Percentiles rank a stretch among this genome's conserved stretches.
Evolutionary conservation across 1,140 invertebrate species (phyloP).

Genomic region (Drosophila bipectinata): DNA sequence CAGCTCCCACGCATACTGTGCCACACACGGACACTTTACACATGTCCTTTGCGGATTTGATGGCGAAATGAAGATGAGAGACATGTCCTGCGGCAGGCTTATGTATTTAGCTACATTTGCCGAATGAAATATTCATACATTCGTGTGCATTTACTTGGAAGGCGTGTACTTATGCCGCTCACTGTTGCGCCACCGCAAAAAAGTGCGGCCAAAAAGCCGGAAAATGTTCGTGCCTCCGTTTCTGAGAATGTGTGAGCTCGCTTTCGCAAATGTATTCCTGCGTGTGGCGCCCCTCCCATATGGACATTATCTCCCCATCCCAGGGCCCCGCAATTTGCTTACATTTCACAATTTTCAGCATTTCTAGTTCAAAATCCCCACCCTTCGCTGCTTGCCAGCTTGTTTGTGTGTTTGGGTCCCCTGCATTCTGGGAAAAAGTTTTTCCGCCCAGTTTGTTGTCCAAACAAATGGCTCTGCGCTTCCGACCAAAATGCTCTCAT

Average conservation of each 20-base stretch:
- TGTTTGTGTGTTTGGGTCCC: conserved; percentile 29
- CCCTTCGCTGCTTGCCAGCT: background rate
- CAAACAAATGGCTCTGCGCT: conserved; percentile 45
- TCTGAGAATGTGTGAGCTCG: background rate
- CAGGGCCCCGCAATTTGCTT: conserved; percentile 59
- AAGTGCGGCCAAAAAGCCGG: conserved; percentile 41
- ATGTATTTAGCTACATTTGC: conserved; percentile 75
- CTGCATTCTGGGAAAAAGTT: conserved; percentile 53
- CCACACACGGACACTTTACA: conserved; percentile 63
- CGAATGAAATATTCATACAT: conserved; percentile 78
- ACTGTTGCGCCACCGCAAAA: conserved; percentile 27
- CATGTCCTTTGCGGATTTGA: conserved; percentile 67
- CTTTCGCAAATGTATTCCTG: background rate
- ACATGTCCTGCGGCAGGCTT: conserved; percentile 48
- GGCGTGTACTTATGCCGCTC: conserved; percentile 46
- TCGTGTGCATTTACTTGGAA: conserved; percentile 68
- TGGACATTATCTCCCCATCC: conserved; percentile 24
- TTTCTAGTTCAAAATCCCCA: conserved; percentile 27
- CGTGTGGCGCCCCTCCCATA: background rate
- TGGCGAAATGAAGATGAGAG: conserved; percentile 44
- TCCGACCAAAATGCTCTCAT: conserved; percentile 21
- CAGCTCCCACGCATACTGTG: conserved; percentile 4
- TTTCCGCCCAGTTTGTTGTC: conserved; percentile 55
- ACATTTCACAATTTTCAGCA: conserved; percentile 65
- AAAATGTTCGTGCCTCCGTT: conserved; percentile 50